Conservation (phyloP, 2,888 invertebrate genomes). For the Thecophora atra region DNA sequence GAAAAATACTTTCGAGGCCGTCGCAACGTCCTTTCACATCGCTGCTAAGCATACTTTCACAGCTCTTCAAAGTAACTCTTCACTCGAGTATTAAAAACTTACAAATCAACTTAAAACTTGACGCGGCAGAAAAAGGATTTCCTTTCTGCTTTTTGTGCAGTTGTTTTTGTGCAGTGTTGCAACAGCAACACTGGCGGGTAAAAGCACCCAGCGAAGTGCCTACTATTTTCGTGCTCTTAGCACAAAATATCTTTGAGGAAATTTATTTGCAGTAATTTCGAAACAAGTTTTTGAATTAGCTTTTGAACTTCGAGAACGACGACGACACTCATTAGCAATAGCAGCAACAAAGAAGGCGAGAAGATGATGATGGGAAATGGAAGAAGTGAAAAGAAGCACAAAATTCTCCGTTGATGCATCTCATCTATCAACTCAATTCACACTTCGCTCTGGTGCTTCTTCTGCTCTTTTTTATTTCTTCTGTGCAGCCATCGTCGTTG, state of each 20-base stretch:
- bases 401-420: slow-evolving; percentile 8
- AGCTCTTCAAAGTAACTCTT: not conserved
- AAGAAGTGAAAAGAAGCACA: not conserved
- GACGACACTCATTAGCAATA: slow-evolving; percentile 25
- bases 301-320: slow-evolving; percentile 33
- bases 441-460: not conserved
- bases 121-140: slow-evolving; percentile 4
- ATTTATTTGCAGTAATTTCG: slow-evolving; percentile 20
- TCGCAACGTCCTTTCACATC: not conserved
- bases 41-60: not conserved
- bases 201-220: too few species aligned
- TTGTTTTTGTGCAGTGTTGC: too few species aligned
- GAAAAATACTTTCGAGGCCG: too few species aligned
- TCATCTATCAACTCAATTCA: not conserved
- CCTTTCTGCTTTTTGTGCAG: not conserved
- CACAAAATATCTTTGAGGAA: slow-evolving; percentile 16
- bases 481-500: not conserved
- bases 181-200: too few species aligned
- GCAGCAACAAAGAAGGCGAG: not conserved
- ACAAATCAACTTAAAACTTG: slow-evolving; percentile 20
- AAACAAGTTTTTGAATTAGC: slow-evolving; percentile 28
- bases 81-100: slow-evolving; percentile 17
- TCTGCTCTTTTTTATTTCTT: not conserved
- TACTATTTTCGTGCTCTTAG: not conserved
- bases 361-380: too few species aligned